Evolutionary conservation across 2,888 invertebrate species (phyloP).

Genomic region (Eupsilia transversa): DNA sequence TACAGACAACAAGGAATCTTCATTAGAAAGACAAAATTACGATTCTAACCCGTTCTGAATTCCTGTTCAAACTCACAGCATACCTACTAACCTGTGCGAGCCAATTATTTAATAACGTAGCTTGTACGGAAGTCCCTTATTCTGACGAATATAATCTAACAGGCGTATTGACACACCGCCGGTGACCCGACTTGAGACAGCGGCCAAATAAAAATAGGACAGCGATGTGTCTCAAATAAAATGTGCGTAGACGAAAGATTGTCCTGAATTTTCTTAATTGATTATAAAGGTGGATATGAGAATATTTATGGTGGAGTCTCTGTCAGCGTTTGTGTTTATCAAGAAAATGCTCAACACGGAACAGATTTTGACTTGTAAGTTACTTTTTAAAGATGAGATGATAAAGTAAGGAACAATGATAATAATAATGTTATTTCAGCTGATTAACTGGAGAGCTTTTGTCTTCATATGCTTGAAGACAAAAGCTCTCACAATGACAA

Average conservation of each 20-base stretch:
- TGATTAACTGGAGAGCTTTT: neutral
- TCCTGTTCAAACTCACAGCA: constrained; percentile 65
- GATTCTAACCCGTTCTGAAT: constrained; percentile 67
- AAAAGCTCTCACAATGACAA: constrained; percentile 3
- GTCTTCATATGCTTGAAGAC: neutral
- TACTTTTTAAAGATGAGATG: neutral
- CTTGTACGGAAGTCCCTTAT: constrained; percentile 84
- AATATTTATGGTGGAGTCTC: constrained; percentile 20
- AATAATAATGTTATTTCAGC: neutral
- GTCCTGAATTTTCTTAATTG: constrained; percentile 37
- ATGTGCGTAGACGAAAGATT: constrained; percentile 39
- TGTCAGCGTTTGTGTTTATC: neutral
- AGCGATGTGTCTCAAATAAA: constrained; percentile 30
- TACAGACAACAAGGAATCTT: neutral
- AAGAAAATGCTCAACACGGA: constrained; percentile 7
- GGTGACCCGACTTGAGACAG: constrained; percentile 42
- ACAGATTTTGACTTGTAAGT: neutral
- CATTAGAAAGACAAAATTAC: neutral
- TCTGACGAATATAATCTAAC: constrained; percentile 74
- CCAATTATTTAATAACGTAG: constrained; percentile 83
- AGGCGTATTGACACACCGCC: constrained; percentile 58
- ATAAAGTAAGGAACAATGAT: neutral
- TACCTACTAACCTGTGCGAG: constrained; percentile 71
- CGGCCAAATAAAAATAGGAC: constrained; percentile 54
- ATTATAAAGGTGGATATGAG: constrained; percentile 37